phyloP scores from a whole-genome alignment of 1,140 invertebrate species.

The Sweltsa coloradensis region DNA sequence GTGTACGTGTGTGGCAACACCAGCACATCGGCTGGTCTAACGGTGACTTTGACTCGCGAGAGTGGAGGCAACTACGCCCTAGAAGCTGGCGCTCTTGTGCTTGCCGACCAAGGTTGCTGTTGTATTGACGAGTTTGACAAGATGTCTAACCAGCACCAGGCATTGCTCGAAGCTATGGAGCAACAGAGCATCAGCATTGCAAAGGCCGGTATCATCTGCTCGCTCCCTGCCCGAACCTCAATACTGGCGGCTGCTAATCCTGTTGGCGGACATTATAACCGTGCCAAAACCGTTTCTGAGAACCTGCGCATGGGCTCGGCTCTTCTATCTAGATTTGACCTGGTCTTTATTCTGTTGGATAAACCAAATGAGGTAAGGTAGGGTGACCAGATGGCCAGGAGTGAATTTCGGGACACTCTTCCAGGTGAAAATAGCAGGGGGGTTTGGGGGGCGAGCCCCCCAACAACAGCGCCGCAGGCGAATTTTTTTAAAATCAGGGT shows the following conservation, averaged over 20 bases:
- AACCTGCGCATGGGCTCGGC: conserved; percentile 80
- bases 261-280: conserved; percentile 74
- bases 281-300: conserved; percentile 74
- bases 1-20: conserved; percentile 86
- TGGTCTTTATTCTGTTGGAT: conserved; percentile 86
- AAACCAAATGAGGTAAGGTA: conserved; percentile 69
- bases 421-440: no score
- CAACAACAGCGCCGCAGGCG: no score
- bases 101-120: conserved; percentile 77
- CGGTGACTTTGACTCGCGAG: conserved; percentile 70
- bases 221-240: conserved; percentile 65
- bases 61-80: conserved; percentile 65
- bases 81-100: conserved; percentile 72
- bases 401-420: no score
- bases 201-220: conserved; percentile 71
- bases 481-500: no score
- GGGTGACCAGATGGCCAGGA: no score
- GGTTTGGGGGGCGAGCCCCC: no score
- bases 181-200: conserved; percentile 84
- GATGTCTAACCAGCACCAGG: conserved; percentile 60
- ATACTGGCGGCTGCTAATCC: conserved; percentile 90
- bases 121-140: conserved; percentile 96
- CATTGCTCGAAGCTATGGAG: conserved; percentile 89
- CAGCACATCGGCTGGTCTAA: conserved; percentile 73
- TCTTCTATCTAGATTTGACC: conserved; percentile 83